Evolutionary conservation across 2,888 invertebrate genomes (phyloP), one percentile per base, ranked within the genome.

Genomic region (Drosophila prolongata): DNA sequence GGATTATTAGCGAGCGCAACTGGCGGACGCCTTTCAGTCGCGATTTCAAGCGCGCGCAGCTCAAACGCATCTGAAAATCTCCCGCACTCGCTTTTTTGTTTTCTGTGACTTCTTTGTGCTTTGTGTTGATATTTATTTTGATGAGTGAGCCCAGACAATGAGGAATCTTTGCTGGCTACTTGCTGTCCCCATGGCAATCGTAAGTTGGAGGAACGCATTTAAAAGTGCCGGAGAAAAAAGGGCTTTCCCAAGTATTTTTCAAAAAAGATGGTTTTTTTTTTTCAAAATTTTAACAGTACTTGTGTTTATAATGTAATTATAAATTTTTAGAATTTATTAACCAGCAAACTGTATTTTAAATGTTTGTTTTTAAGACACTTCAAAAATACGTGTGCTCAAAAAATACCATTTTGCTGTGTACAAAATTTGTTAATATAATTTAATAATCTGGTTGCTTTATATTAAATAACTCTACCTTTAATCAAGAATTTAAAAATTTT

Each of bases 21-120:
- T 62, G 74, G 78, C 57, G 68, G 74, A 74, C 76, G 71, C 74
- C 76, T 76, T 79, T 89, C 89, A 90, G 90, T 90, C 81, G 82
- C 64, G 42, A 78, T 72, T 79, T 44, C 58, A 77, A 75, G 79
- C 83, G 90, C 87, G 80, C 77, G 72, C 75, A 46, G 78, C 69
- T 65, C 81, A 69, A 69, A 79, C 82, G 79, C 53, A 38, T 77
- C 40, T 52, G 38, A 24, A 44, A 52, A 24, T 14, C 55, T 53
- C 34, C n/a, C 38, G 47, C 14, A 10, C 16, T 47, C 30, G 46
- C 24, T 46, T 10, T 10, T 16, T 19, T 13, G 8, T 10, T 46
- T 47, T 30, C 34, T 14, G 24, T 43, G 14, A 59, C 14, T 46
- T 38, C 24, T 60, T 53, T 34, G 30, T 10, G 16, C 35, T 8